Evolutionary conservation across 2,797 vertebrate species (phyloP).

Genomic region (Ciconia nigra): DNA sequence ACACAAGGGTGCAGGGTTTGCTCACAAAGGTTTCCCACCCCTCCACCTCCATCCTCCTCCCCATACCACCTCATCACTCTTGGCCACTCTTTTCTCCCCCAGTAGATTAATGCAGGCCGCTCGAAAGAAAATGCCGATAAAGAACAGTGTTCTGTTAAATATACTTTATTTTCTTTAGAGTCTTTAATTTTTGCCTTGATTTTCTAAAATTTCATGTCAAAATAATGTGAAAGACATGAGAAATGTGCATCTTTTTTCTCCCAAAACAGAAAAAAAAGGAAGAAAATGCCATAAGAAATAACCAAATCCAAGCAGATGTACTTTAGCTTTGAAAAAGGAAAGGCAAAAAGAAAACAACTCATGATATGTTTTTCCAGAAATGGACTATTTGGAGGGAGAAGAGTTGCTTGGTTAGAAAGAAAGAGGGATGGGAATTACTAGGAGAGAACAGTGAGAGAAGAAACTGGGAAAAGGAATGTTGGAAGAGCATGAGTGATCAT

Average conservation of each 20-base stretch:
- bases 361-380: neutral
- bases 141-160: neutral
- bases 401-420: neutral
- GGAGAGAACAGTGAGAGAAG: neutral
- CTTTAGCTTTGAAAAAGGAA: neutral
- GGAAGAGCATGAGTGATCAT: neutral
- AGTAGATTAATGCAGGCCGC: fast-evolving
- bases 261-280: neutral
- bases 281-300: neutral
- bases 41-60: neutral
- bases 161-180: neutral
- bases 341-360: neutral
- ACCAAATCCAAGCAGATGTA: neutral
- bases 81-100: neutral
- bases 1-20: neutral
- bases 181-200: neutral
- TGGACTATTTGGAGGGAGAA: neutral
- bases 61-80: neutral
- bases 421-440: neutral
- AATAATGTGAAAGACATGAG: neutral
- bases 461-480: neutral
- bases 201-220: neutral
- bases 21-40: neutral
- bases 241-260: neutral
- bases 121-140: neutral